Conservation (phyloP, 2,888 invertebrate species). For the Melitaea athalia region DNA sequence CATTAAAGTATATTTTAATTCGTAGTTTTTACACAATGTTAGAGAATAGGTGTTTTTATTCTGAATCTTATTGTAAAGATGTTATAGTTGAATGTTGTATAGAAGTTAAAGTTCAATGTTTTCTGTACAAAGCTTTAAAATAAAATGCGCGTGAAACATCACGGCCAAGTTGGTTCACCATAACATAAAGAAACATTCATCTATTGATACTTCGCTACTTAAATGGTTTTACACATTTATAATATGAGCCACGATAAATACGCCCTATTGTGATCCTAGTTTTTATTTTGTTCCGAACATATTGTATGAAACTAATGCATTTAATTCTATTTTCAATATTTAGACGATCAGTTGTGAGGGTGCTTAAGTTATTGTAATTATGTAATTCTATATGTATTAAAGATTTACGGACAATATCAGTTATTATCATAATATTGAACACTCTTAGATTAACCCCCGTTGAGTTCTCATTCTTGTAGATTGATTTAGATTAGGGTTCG, state of each 20-base stretch:
- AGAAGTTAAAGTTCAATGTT: slow-evolving; percentile 38
- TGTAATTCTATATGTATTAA: slow-evolving; percentile 22
- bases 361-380: slow-evolving; percentile 45
- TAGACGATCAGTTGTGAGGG: slow-evolving; percentile 59
- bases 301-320: slow-evolving; percentile 80
- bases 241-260: slow-evolving; percentile 80
- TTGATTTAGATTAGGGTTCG: too few species aligned
- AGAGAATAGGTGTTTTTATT: slow-evolving; percentile 26
- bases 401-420: slow-evolving; percentile 13
- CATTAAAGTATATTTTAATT: slow-evolving; percentile 37
- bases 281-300: slow-evolving; percentile 71
- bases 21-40: background rate
- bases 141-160: slow-evolving; percentile 79
- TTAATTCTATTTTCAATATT: slow-evolving; percentile 77
- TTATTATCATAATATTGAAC: background rate
- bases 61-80: slow-evolving; percentile 15
- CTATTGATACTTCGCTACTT: slow-evolving; percentile 79
- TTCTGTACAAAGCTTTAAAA: slow-evolving; percentile 53
- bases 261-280: slow-evolving; percentile 62
- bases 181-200: slow-evolving; percentile 76
- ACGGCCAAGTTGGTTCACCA: slow-evolving; percentile 81
- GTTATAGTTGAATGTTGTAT: slow-evolving; percentile 43
- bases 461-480: too few species aligned
- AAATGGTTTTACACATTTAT: slow-evolving; percentile 83
- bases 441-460: too few species aligned